Evolutionary conservation across 2,888 invertebrate species (phyloP), one percentile per base, ranked within the genome.

Genomic region (Pandemis corylana): DNA sequence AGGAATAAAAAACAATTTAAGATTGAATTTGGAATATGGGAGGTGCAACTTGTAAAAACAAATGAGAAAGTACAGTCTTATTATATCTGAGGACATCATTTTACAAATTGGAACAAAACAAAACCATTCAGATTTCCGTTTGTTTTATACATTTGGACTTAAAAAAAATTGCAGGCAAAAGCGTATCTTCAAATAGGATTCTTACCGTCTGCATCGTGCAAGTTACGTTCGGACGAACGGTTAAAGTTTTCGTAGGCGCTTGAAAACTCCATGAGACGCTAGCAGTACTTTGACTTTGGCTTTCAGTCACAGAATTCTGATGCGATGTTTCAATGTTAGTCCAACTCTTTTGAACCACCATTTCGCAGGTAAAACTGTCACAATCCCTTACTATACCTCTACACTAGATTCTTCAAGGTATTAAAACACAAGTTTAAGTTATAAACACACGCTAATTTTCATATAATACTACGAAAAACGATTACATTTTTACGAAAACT

Each of bases 331-430:
- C 92, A 78, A 85, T 87, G 80, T 84, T 89, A 84, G 82, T 90
- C 89, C 88, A 90, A 84, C 85, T 90, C 85, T 91, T 93, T 86
- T 94, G 93, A 81, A 94, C 90, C 81, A 94, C 94, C 94, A 94
- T 94, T 86, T 90, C 91, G 89, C 82, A 83, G 72, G 76, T 71
- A 76, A 78, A 75, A 77, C 79, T 81, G 76, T 61, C 51, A 53
- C 56, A 62, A 67, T 15, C 56, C 71, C 36, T 56, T 20, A 53
- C 13, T 49, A 75, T 67, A 56, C 53, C 15, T 53, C 56, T 70
- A 66, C 44, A 71, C 51, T n/a, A 70, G 65, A 7, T 20, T 9
- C 42, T 64, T 66, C n/a, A n/a, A 28, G 0, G 41, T 41, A 63
- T 56, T 67, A 56, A 13, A 67, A 13, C 20, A 56, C 10, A 41